Evolutionary conservation across 2,888 invertebrate genomes (phyloP).

Genomic region (Epinotia ramella): DNA sequence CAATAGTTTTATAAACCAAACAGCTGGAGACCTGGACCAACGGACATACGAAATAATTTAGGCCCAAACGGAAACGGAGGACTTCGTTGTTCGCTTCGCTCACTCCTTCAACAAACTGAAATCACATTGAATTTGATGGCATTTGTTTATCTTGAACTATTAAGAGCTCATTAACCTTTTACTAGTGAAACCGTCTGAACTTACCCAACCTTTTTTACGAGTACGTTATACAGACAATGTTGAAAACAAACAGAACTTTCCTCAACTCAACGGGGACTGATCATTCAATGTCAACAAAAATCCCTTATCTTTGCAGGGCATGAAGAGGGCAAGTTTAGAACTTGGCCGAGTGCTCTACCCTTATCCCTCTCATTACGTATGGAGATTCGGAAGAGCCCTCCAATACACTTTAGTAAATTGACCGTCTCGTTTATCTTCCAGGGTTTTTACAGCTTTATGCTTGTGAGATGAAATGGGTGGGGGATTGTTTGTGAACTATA

Average conservation of each 20-base stretch:
- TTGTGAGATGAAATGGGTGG: background rate
- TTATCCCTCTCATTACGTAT: conserved; percentile 28
- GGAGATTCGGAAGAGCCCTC: conserved; percentile 28
- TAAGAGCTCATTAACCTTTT: too few species aligned
- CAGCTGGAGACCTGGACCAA: too few species aligned
- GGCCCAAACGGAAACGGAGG: too few species aligned
- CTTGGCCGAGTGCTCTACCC: conserved; percentile 15
- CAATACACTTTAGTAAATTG: conserved; percentile 31
- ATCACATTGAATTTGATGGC: too few species aligned
- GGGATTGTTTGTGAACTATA: background rate
- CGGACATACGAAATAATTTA: too few species aligned
- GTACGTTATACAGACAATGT: too few species aligned
- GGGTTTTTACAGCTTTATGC: conserved; percentile 5
- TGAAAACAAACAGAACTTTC: background rate
- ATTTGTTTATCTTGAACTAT: too few species aligned
- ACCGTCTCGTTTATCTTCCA: conserved; percentile 21
- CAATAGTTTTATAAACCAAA: too few species aligned
- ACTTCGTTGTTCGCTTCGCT: too few species aligned
- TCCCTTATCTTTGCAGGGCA: conserved; percentile 21
- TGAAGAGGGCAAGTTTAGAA: conserved; percentile 12
- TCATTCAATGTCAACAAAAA: conserved; percentile 9
- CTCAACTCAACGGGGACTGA: background rate
- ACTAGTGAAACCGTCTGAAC: too few species aligned
- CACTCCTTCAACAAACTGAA: too few species aligned
- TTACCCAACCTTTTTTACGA: too few species aligned